phyloP scores from a whole-genome alignment of 2,797 vertebrate genomes.

The Anniella stebbinsi region DNA sequence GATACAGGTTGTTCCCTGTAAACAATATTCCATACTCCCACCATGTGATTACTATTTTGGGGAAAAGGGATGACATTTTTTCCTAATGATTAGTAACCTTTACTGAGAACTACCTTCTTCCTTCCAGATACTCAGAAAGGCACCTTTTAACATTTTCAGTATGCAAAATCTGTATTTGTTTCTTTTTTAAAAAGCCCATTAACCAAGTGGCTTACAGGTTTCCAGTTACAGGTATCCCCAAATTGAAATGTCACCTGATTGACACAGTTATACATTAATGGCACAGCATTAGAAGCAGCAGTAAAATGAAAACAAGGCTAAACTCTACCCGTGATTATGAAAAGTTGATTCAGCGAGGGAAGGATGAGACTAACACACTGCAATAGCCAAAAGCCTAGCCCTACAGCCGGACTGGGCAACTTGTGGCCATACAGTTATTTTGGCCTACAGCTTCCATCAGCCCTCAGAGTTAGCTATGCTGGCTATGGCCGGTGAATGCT shows the following conservation, averaged over 20 bases:
- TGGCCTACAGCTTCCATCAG: background rate
- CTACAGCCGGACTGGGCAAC: background rate
- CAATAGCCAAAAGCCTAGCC: background rate
- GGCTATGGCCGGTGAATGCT: too few relatives aligned
- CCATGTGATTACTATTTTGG: too few relatives aligned
- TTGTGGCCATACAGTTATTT: background rate
- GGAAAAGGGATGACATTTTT: background rate
- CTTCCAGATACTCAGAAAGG: background rate
- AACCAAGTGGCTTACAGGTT: background rate
- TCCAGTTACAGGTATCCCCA: background rate
- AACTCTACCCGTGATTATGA: background rate
- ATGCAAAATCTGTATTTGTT: background rate
- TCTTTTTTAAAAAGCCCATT: background rate
- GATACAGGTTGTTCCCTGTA: background rate
- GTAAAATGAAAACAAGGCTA: background rate
- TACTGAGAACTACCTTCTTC: background rate
- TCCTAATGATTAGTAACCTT: background rate
- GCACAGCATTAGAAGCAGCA: background rate
- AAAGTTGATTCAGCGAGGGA: background rate
- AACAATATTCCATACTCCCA: background rate
- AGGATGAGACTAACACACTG: background rate
- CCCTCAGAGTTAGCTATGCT: background rate
- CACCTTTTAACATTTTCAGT: background rate
- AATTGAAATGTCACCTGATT: background rate
- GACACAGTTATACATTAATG: too few relatives aligned